phyloP scores from a whole-genome alignment of 2,113 vertebrate genomes.

The Murina feae region DNA sequence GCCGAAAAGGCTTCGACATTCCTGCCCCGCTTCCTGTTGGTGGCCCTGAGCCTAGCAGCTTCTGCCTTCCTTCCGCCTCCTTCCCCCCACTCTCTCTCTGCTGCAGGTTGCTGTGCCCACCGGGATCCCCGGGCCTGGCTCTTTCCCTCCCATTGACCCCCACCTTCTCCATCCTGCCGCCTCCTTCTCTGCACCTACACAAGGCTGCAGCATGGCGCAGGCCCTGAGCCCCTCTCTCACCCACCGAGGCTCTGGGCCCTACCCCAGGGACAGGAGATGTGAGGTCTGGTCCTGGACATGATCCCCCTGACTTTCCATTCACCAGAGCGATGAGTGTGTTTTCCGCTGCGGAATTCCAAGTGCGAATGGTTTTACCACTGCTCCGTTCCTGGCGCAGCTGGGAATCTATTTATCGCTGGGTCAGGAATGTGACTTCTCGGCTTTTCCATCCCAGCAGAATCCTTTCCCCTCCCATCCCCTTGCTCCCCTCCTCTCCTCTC shows the following conservation, averaged over 20 bases:
- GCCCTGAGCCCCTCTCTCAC: not conserved
- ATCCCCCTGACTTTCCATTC: slow-evolving; percentile 5
- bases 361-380: slow-evolving; percentile 43
- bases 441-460: slow-evolving; percentile 43
- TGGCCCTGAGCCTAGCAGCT: not conserved
- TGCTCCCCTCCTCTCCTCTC: not conserved
- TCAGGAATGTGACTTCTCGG: slow-evolving; percentile 60
- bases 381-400: slow-evolving; percentile 53
- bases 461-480: not conserved
- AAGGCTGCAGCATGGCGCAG: no score
- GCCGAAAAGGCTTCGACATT: not conserved
- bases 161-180: not conserved
- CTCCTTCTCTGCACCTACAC: not conserved
- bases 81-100: not conserved
- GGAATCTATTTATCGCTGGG: slow-evolving; percentile 57
- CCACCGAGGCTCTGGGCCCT: not conserved
- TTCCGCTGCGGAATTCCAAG: slow-evolving; percentile 48
- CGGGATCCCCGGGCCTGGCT: not conserved
- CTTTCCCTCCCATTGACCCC: not conserved
- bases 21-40: not conserved
- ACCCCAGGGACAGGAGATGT: not conserved
- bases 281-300: not conserved
- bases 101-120: not conserved
- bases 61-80: not conserved
- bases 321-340: slow-evolving; percentile 28